Evolutionary conservation across 1,140 invertebrate genomes (phyloP), one percentile per base, ranked within the genome.

Genomic region (Trachymyrmex septentrionalis): DNA sequence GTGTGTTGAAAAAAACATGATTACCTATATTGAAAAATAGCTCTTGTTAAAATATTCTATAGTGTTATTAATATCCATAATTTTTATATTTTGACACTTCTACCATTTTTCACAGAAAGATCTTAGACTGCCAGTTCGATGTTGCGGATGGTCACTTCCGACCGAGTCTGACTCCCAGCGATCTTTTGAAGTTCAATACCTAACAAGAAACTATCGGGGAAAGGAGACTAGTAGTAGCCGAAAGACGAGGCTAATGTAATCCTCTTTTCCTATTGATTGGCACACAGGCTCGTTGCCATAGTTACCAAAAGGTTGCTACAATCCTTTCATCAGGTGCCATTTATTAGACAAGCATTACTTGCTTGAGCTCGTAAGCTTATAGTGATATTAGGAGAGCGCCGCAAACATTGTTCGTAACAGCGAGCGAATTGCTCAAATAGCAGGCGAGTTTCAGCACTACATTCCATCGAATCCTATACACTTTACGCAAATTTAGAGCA

Each of bases 261-360:
- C 59, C 72, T 76, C 81, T 85, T 85, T 76, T 76, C 44, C 24
- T 64, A 85, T 85, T 81, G 78, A 81, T 81, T 81, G 78, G 53
- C 78, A 71, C 27, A 81, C 21, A 71, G 50, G 50, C 34, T 66
- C 50, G 66, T 81, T 81, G 78, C 66, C 34, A 55, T 81, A 38
- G 78, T 81, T 81, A 71, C 78, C 78, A 71, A 81, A 81, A 81
- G 78, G 78, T 81, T 81, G 64, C 66, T 81, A 81, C 64, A 81
- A 81, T 81, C 78, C 78, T 81, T 71, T 81, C 78, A 71, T 57
- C 66, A 81, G 50, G 30, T 71, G 34, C 50, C 53, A 81, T 81
- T 81, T 81, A 81, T 81, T 71, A 66, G 50, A 69, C 66, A 19
- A 81, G 67, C 66, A 71, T 81, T 81, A 71, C 30, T 67, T 21